A percentile compares a stretch with the other conserved stretches of the same genome.
These are phyloP conservation scores for Epizoanthus stellaris DNA, from an alignment of 92 coral and sea anemone species.

Conservation along the genomic window DNA sequence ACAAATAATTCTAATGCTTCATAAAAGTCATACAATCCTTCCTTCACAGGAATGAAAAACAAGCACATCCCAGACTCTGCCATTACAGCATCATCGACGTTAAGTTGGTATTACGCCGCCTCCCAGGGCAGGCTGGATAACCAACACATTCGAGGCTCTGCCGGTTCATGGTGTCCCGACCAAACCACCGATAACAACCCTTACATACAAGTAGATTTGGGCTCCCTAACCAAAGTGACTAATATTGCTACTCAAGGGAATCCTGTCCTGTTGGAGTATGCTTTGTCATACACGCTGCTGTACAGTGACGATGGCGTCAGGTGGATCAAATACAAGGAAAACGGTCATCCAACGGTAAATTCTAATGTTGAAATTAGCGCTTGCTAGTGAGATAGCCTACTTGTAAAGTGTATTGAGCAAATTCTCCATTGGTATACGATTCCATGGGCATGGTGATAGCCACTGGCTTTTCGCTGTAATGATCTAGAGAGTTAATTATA, in stretches of 20 bases:
- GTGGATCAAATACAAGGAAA: constrained; percentile 58
- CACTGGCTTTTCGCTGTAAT: too few species aligned
- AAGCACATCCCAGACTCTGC: constrained; percentile 23
- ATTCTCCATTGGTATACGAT: too few species aligned
- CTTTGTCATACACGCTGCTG: constrained; percentile 50
- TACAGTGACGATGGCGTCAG: constrained; percentile 66
- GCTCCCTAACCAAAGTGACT: constrained; percentile 54
- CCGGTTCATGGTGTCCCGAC: constrained; percentile 68
- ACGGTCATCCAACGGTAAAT: constrained; percentile 36
- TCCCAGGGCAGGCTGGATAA: constrained; percentile 71
- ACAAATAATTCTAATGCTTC: background rate
- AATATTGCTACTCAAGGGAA: constrained; percentile 81
- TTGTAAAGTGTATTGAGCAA: too few species aligned
- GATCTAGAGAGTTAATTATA: too few species aligned
- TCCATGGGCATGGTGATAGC: too few species aligned
- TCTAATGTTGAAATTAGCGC: background rate
- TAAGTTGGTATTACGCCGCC: constrained; percentile 61
- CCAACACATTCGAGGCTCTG: constrained; percentile 48
- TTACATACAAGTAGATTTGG: constrained; percentile 67
- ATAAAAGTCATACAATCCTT: background rate
- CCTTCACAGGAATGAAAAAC: constrained; percentile 31
- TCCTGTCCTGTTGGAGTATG: constrained; percentile 69
- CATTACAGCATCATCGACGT: constrained; percentile 69
- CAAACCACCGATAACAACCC: constrained; percentile 47
- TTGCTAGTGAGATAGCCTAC: background rate